Evolutionary conservation across 2,888 invertebrate species (phyloP), one percentile per base, ranked within the genome.

Genomic region (Rhodophaea formosa): DNA sequence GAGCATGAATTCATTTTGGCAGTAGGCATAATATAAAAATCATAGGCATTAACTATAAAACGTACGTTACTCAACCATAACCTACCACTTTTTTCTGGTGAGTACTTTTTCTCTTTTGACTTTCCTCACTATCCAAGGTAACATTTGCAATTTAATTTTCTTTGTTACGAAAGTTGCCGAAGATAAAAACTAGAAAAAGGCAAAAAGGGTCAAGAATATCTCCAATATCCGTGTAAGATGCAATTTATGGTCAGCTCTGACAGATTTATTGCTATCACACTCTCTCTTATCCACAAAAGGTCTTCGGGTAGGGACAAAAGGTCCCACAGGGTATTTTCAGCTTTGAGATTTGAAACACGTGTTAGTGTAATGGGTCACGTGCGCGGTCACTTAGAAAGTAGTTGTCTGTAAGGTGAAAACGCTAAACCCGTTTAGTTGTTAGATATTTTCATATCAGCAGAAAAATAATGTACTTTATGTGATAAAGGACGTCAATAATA

Each of bases 221-320:
- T 23, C 30, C 12, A 32, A 54, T 54, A 54, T 45, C 12, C 29
- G 43, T 30, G 15, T 23, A 30, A 7, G 23, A 10, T 10, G 7
- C 29, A 54, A 54, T 54, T 54, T 54, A 45, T 45, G 0, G 44
- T 16, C 10, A 44, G 44, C 43, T 3, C 44, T 54, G 54, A 54
- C 54, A 14, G 44, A 54, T 54, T 54, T 54, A 54, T 54, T 30
- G 39, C 44, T 43, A 54, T 54, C 43, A 10, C 54, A 15, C 32
- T 44, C 54, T 44, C 30, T 30, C 44, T 54, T 44, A 54, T 54
- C 44, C 10, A 30, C 6, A 54, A 32, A 54, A 43, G 39, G 15
- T 51, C 51, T 3, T 35, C 35, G 12, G 35, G 16, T 12, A 51
- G 35, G 12, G 32, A 51, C 16, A 35, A 51, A 16, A 7, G 35